Base-by-base conservation (phyloP, 1,140 invertebrate species). In the Brachionus rubens region DNA sequence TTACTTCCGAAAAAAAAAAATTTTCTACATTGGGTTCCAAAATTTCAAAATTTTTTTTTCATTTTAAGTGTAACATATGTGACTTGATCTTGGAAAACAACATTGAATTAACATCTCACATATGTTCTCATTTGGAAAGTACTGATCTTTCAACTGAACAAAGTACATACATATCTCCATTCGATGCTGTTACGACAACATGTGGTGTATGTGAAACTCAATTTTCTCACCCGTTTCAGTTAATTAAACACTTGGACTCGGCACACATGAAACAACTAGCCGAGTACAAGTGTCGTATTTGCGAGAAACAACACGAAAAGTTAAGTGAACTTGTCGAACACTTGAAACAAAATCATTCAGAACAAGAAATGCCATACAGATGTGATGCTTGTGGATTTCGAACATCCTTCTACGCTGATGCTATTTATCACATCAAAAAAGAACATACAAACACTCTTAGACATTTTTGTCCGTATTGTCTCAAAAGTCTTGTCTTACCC, bases 401-500 rank as follows among this genome's bases (percentile, higher is more conserved):
- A 16, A 76, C 75, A 16, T 76, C 75, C n/a, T 62, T 76, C 19
- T 54, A 76, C 41, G 75, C 56, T 19, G 75, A 76, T 40, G 52
- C 52, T n/a, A 59, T 76, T 40, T 65, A 76, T 46, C 75, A 76
- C 36, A 76, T 76, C 21, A 54, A 59, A 41, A 46, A 59, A 75
- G 33, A 47, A 43, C 75, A 76, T 65, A 28, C 24, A 43, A 43
- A 50, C 19, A 65, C 52, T 46, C n/a, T 46, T 30, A 14, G 52
- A 14, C 48, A 52, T 40, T 76, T 76, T 65, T 76, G 75, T 76
- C 75, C 75, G 6, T 76, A 47, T 28, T 76, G 75, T 76, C 41
- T 76, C 16, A 62, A 62, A 6, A 47, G 48, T 62, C 43, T 62
- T 76, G 56, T 62, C 24, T 36, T 76, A n/a, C 54, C 75, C 12